Base-by-base conservation (phyloP, 2,797 vertebrate genomes). In the Micromesistius poutassou region DNA sequence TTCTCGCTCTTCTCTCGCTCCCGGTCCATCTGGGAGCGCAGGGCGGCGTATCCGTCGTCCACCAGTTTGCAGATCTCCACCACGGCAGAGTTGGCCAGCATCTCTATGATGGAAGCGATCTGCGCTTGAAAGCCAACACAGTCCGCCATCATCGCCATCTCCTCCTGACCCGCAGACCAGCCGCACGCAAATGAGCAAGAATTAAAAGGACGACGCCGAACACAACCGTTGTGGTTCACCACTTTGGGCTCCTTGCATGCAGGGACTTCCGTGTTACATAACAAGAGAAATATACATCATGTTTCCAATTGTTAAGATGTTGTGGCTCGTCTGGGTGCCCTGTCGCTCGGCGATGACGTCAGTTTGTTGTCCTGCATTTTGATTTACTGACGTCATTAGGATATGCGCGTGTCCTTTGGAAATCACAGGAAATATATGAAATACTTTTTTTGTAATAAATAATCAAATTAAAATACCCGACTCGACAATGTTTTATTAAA, bases 21-120 rank as follows among this genome's bases (percentile, higher is more conserved):
- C 83, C 76, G 87, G 1, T 91, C 90, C 93, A 95, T 93, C 84
- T 94, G 92, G 8, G 93, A 86, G 68, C 91, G 92, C 74, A 95
- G 89, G 46, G 92, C 87, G 8, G 93, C 91, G 76, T 90, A 94
- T 1, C 93, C 93, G 73, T 94, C 94, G 66, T 95, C 93, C 76
- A 95, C 93, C 78, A 95, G 89, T 8, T 93, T 93, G 76, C 94
- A 94, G 81, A 95, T 94, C 84, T 95, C 93, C 30, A 87, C 91
- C 88, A 94, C 94, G 2, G 94, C 94, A 9, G 94, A 94, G 38
- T 94, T 94, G 12, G 94, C 94, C 77, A 95, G 73, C 0, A 93
- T 88, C 89, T 95, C 94, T 68, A 94, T 91, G 7, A 95, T 92
- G 74, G 93, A 94, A 74, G 93, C 93, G 77, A 95, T 91, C 77